Conservation (phyloP, 2,797 vertebrate species). For the Balearica regulorum region DNA sequence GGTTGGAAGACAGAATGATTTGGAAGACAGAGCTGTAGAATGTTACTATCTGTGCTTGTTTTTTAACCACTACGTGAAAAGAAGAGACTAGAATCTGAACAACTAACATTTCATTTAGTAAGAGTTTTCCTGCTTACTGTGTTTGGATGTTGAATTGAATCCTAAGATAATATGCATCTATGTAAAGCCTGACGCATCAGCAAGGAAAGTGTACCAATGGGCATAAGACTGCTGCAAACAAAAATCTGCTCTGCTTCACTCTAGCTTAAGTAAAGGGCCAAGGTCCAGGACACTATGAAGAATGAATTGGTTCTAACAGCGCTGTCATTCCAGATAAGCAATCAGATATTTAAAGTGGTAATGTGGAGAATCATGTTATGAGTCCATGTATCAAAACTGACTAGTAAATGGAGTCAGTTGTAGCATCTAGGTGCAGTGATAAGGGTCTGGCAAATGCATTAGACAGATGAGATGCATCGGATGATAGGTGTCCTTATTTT, state of each 20-base stretch:
- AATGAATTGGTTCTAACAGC: conserved; percentile 48
- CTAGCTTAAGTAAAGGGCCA: neutral
- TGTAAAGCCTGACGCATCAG: neutral
- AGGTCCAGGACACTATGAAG: neutral
- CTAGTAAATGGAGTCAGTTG: conserved; percentile 45
- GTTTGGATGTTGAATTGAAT: neutral
- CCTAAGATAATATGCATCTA: neutral
- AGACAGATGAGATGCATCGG: conserved; percentile 33
- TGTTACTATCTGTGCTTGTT: neutral
- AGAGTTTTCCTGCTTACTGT: neutral
- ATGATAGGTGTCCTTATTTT: conserved; percentile 19
- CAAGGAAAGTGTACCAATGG: neutral
- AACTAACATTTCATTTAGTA: neutral
- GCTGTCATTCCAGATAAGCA: conserved; percentile 52
- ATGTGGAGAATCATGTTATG: conserved; percentile 29
- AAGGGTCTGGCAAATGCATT: conserved; percentile 35
- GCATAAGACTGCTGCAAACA: neutral
- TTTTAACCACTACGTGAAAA: neutral
- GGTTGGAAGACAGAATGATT: neutral
- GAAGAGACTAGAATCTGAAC: neutral
- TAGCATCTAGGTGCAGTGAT: conserved; percentile 32
- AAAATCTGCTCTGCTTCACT: neutral
- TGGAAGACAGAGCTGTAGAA: neutral
- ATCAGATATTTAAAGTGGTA: conserved; percentile 55
- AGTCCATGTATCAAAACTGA: conserved; percentile 37